Conservation (phyloP, 2,888 invertebrate species). For the Apamea crenata region DNA sequence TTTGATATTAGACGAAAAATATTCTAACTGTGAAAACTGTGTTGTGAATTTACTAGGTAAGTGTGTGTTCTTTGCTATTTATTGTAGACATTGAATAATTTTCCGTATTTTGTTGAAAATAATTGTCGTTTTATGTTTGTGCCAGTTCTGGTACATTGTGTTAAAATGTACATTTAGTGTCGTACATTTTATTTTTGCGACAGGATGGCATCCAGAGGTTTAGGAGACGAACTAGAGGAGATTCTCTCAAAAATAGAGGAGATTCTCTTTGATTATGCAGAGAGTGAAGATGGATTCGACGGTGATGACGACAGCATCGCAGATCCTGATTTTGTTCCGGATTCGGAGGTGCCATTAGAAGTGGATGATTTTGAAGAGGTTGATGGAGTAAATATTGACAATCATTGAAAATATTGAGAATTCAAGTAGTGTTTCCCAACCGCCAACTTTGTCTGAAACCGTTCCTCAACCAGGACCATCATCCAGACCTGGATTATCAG, state of each 20-base stretch:
- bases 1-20: slow-evolving; percentile 15
- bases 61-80: slow-evolving; percentile 44
- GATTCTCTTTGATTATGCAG: slow-evolving; percentile 16
- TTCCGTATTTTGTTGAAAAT: slow-evolving; percentile 12
- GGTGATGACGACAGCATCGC: slow-evolving; percentile 19
- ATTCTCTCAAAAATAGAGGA: slow-evolving; percentile 13
- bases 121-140: slow-evolving; percentile 6
- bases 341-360: slow-evolving; percentile 16
- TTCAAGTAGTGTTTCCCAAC: slow-evolving; percentile 41
- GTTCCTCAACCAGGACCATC: slow-evolving; percentile 15
- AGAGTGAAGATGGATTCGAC: slow-evolving; percentile 21
- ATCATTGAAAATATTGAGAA: slow-evolving; percentile 29
- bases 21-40: slow-evolving; percentile 3
- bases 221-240: slow-evolving; percentile 17
- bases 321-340: slow-evolving; percentile 35
- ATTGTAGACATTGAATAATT: slow-evolving; percentile 16
- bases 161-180: slow-evolving; percentile 12
- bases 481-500: neutral
- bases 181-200: slow-evolving; percentile 14
- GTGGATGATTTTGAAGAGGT: slow-evolving; percentile 25
- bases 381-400: slow-evolving; percentile 29
- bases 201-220: slow-evolving; percentile 23
- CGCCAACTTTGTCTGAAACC: slow-evolving; percentile 17
- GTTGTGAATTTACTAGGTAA: slow-evolving; percentile 37
- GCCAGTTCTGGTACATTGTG: slow-evolving; percentile 21